These are phyloP conservation scores for Homarus gammarus DNA, from an alignment of 2,888 invertebrate genomes.

Conservation along the genomic window DNA sequence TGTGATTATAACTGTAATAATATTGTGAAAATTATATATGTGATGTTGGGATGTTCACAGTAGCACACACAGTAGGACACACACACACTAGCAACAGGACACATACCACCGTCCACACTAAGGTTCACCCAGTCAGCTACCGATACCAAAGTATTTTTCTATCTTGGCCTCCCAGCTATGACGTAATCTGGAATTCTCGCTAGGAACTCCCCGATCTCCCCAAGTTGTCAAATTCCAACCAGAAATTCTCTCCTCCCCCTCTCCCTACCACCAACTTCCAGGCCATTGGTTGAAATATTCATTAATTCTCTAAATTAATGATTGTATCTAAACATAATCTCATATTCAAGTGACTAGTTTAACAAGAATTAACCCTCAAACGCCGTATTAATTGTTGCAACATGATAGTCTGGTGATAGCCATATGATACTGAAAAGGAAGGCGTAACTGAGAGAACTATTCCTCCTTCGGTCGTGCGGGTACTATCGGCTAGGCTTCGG, in stretches of 20 bases:
- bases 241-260: neutral
- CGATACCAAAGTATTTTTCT: no score
- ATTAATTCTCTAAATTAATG: neutral
- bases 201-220: neutral
- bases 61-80: no score
- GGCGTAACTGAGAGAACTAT: neutral
- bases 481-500: neutral
- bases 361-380: neutral
- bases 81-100: neutral
- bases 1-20: neutral
- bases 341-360: neutral
- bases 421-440: no score
- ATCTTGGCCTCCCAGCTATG: neutral
- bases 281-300: neutral
- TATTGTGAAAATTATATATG: no score
- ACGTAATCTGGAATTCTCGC: neutral
- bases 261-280: conserved; percentile 11
- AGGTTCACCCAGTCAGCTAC: neutral
- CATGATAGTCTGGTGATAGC: neutral
- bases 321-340: neutral
- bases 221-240: neutral
- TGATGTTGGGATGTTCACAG: no score
- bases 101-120: neutral
- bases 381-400: neutral
- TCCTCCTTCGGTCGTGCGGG: neutral